These are phyloP conservation scores for Lamprologus sp. DNA, from an alignment of 2,113 vertebrate species.

Conservation along the genomic window DNA sequence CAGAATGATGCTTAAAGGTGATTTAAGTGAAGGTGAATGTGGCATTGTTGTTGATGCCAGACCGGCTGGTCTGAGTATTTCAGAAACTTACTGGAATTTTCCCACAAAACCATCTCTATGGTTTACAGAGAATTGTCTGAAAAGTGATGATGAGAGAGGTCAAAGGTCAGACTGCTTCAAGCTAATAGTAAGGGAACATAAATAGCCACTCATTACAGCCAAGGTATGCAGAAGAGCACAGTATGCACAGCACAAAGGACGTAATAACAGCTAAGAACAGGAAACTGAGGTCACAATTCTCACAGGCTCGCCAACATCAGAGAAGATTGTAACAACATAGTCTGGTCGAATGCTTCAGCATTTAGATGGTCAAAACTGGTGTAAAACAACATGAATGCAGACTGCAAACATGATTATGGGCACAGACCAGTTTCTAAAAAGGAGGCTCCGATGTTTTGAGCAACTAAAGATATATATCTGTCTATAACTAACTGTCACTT, in stretches of 20 bases:
- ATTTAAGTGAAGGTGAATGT: not conserved
- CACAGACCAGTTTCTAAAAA: not conserved
- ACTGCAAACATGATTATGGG: fast-evolving
- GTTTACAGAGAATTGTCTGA: not conserved
- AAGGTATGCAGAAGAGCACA: fast-evolving
- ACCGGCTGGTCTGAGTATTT: not conserved
- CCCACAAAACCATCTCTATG: not conserved
- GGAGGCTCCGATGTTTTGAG: fast-evolving
- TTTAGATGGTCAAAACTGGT: not conserved
- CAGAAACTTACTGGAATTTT: fast-evolving
- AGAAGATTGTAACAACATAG: not conserved
- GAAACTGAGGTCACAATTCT: not conserved
- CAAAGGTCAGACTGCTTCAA: fast-evolving
- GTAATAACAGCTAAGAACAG: fast-evolving
- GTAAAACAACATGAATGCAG: not conserved
- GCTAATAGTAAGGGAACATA: not conserved
- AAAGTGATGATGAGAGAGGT: not conserved
- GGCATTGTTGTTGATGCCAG: not conserved
- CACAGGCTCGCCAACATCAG: fast-evolving
- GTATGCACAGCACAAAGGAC: fast-evolving
- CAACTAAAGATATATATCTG: fast-evolving
- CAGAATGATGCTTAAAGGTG: not conserved
- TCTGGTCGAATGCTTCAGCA: fast-evolving
- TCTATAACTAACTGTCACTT: not conserved
- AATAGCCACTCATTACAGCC: fast-evolving